Conservation (phyloP, 1,140 invertebrate genomes). For the Calosoma granatense region DNA sequence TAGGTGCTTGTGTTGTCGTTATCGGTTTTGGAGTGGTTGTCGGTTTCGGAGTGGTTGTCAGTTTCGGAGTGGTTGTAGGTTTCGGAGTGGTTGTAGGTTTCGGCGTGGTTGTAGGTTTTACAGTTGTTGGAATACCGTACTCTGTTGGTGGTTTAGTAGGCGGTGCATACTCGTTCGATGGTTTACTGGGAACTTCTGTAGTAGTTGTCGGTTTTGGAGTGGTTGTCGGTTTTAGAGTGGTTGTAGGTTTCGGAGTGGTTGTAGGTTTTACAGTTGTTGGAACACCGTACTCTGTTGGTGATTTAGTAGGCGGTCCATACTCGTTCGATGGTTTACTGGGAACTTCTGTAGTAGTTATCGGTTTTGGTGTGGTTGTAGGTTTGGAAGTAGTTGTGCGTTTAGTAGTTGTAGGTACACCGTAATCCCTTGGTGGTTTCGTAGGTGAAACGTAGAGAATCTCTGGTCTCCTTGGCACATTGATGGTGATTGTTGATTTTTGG, state of each 20-base stretch:
- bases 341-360: neutral
- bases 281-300: neutral
- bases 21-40: neutral
- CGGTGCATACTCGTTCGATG: neutral
- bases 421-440: neutral
- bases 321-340: neutral
- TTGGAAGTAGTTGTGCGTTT: neutral
- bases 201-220: neutral
- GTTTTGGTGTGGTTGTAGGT: neutral
- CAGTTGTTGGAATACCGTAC: neutral
- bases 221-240: neutral
- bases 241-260: neutral
- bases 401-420: neutral
- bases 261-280: too few relatives aligned
- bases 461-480: too few relatives aligned
- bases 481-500: too few relatives aligned
- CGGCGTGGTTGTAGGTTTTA: too few relatives aligned
- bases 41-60: neutral
- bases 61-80: neutral
- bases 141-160: neutral
- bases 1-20: neutral
- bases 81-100: neutral
- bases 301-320: neutral
- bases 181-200: neutral
- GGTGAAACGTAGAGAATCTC: neutral